phyloP scores from a whole-genome alignment of 1,140 invertebrate genomes.

The Drosophila insularis region DNA sequence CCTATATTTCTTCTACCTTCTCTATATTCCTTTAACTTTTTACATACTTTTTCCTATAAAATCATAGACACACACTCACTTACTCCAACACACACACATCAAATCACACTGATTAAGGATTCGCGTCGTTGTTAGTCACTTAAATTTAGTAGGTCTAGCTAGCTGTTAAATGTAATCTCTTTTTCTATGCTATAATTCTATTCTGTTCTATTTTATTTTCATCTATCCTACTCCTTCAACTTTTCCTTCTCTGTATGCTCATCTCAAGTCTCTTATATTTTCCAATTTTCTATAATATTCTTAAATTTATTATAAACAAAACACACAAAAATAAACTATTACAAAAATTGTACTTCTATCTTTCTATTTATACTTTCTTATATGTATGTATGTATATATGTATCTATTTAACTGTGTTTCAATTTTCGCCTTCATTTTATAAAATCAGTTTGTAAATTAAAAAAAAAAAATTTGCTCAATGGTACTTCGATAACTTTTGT shows the following conservation, averaged over 20 bases:
- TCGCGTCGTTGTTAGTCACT: slow-evolving; percentile 73
- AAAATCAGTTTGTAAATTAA: no score
- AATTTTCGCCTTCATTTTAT: no score
- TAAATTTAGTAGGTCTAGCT: slow-evolving; percentile 74
- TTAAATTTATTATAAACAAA: slow-evolving; percentile 6
- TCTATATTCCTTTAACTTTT: not conserved
- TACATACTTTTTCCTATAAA: slow-evolving; percentile 6
- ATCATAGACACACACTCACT: slow-evolving; percentile 17
- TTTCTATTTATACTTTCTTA: not conserved
- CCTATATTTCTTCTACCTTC: not conserved
- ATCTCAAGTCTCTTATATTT: not conserved
- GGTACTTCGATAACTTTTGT: no score
- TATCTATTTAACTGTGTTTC: not conserved
- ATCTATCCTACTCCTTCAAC: slow-evolving; percentile 8
- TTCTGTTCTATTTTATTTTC: not conserved
- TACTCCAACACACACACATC: slow-evolving; percentile 28
- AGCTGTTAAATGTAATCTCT: slow-evolving; percentile 50
- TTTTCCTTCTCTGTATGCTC: not conserved
- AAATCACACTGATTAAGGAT: slow-evolving; percentile 34
- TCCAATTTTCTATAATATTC: slow-evolving; percentile 1
- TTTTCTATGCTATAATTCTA: not conserved
- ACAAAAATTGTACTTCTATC: not conserved
- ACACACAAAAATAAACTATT: slow-evolving; percentile 8
- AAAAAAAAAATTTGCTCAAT: no score
- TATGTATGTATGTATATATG: no score